A percentile compares a stretch with the other conserved stretches of the same genome.
Conservation (phyloP, 2,797 vertebrate genomes). For the Manis pentadactyla region DNA sequence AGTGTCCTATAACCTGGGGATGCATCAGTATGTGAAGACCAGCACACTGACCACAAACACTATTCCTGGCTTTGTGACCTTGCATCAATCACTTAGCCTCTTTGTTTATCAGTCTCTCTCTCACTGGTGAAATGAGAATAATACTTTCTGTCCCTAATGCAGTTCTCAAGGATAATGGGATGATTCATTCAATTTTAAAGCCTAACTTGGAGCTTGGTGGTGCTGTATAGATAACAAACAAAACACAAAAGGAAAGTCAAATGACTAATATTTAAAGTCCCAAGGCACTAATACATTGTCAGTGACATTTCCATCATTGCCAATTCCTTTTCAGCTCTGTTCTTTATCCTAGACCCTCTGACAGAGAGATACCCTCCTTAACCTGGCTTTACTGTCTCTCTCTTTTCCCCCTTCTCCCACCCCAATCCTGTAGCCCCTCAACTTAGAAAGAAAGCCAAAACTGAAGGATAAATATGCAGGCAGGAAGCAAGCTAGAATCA, state of each 20-base stretch:
- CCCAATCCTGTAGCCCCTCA: background rate
- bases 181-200: constrained; percentile 69
- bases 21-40: background rate
- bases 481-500: background rate
- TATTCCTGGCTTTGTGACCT: constrained; percentile 12
- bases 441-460: background rate
- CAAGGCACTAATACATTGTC: background rate
- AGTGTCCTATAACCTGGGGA: background rate
- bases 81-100: background rate
- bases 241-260: constrained; percentile 65
- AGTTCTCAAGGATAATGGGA: constrained; percentile 55
- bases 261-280: constrained; percentile 64
- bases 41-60: background rate
- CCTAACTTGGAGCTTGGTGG: constrained; percentile 44
- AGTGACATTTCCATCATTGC: constrained; percentile 9
- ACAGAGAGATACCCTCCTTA: background rate
- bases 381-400: background rate
- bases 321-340: background rate
- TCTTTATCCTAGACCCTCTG: background rate
- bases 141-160: constrained; percentile 37
- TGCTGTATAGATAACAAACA: constrained; percentile 51
- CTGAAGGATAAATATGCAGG: background rate
- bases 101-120: constrained; percentile 37
- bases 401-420: background rate
- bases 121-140: constrained; percentile 39